Percentiles rank a stretch among this genome's conserved stretches.
Evolutionary conservation across 2,888 invertebrate species (phyloP).

Genomic region (Agonopterix arenella): DNA sequence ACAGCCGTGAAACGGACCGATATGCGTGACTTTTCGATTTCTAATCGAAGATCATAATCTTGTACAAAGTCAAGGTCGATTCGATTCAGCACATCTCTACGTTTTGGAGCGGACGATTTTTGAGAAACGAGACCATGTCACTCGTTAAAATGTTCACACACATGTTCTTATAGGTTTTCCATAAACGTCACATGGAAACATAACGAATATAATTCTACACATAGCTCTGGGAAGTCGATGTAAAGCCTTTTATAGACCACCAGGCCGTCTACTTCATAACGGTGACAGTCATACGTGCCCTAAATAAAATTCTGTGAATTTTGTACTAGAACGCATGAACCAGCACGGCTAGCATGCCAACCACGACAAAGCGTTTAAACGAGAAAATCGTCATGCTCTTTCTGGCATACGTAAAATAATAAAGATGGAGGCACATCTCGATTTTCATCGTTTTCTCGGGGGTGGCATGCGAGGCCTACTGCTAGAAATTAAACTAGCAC

Average conservation of each 20-base stretch:
- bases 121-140: conserved; percentile 8
- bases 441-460: no score
- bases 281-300: conserved; percentile 33
- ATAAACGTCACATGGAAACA: not conserved
- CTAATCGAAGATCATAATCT: conserved; percentile 40
- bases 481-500: not conserved
- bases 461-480: no score
- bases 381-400: no score
- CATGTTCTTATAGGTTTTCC: no score
- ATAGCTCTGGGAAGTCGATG: conserved; percentile 4
- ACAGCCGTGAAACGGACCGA: conserved; percentile 44
- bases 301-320: conserved; percentile 32
- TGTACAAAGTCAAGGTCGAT: conserved; percentile 47
- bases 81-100: conserved; percentile 24
- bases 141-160: no score
- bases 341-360: no score
- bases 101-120: conserved; percentile 8
- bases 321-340: conserved; percentile 8
- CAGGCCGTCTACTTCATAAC: conserved; percentile 34
- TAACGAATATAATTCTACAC: no score
- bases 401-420: no score
- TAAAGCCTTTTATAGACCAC: conserved; percentile 24
- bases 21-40: conserved; percentile 53
- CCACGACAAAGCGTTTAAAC: no score
- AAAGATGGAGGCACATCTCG: no score